Percentiles rank a stretch among this genome's conserved stretches.
phyloP scores from a whole-genome alignment of 2,888 invertebrate species.

The Megaustenia siamemsis region DNA sequence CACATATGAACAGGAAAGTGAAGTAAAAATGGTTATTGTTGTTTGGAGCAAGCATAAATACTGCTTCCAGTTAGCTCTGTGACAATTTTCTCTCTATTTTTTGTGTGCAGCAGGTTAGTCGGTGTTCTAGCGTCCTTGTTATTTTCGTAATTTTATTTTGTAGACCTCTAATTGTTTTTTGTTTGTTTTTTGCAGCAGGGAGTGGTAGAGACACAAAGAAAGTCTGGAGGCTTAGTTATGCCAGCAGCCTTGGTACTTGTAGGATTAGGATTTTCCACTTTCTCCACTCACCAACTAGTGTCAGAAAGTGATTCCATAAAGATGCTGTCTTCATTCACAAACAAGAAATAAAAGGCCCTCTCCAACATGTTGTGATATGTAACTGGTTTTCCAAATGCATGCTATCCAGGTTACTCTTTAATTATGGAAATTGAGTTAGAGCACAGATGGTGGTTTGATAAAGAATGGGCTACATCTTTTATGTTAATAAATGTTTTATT shows the following conservation, averaged over 20 bases:
- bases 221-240: constrained; percentile 18
- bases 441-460: too few relatives aligned
- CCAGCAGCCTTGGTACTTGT: constrained; percentile 21
- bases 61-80: too few relatives aligned
- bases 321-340: constrained; percentile 12
- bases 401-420: neutral
- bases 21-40: too few relatives aligned
- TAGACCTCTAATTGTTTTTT: neutral
- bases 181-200: neutral
- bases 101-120: neutral
- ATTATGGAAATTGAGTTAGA: neutral
- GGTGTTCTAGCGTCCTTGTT: neutral
- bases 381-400: neutral
- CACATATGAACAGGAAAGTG: too few relatives aligned
- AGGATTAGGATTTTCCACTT: constrained; percentile 37
- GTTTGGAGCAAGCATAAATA: too few relatives aligned
- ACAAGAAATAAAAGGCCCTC: constrained; percentile 4
- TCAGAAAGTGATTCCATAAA: constrained; percentile 21
- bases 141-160: neutral
- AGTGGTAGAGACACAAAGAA: neutral
- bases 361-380: neutral
- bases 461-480: neutral
- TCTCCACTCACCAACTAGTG: constrained; percentile 26
- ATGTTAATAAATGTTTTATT: neutral
- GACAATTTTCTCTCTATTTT: neutral